Percentiles rank a stretch among this genome's conserved stretches.
These are phyloP conservation scores for Coluber constrictor DNA, from an alignment of 2,797 vertebrate species.

Conservation along the genomic window DNA sequence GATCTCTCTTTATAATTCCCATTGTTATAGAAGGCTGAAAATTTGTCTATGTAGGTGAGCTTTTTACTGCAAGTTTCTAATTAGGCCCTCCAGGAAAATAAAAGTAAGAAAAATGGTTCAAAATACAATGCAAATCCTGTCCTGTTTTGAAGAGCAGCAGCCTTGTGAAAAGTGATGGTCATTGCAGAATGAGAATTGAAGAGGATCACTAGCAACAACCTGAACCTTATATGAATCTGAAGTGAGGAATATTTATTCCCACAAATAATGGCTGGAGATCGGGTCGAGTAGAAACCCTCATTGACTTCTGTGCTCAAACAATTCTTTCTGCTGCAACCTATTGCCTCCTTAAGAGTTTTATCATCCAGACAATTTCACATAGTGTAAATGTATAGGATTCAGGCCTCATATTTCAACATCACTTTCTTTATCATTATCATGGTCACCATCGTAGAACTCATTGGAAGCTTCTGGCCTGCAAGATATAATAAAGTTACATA, in stretches of 20 bases:
- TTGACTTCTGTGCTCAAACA: constrained; percentile 28
- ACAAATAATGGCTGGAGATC: background rate
- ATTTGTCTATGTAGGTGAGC: background rate
- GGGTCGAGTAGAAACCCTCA: background rate
- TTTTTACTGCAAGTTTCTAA: background rate
- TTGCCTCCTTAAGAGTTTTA: constrained; percentile 9
- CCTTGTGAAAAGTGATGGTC: rapidly evolving
- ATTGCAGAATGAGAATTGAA: background rate
- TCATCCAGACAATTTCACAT: background rate
- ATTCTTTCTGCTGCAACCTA: background rate
- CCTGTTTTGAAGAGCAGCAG: constrained; percentile 9
- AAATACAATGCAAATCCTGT: constrained; percentile 38
- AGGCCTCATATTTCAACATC: constrained; percentile 90
- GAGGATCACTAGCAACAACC: background rate
- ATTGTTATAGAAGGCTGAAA: constrained; percentile 28
- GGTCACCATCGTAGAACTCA: constrained; percentile 96
- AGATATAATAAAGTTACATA: constrained; percentile 6
- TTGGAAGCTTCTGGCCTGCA: constrained; percentile 89
- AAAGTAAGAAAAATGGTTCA: constrained; percentile 25
- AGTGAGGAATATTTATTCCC: background rate
- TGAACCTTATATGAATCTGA: background rate
- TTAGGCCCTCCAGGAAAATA: background rate
- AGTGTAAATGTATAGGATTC: constrained; percentile 11
- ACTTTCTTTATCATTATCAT: constrained; percentile 98
- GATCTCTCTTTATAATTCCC: constrained; percentile 15